Conservation (phyloP, 2,888 invertebrate genomes). For the Xanthostigma xanthostigma region DNA sequence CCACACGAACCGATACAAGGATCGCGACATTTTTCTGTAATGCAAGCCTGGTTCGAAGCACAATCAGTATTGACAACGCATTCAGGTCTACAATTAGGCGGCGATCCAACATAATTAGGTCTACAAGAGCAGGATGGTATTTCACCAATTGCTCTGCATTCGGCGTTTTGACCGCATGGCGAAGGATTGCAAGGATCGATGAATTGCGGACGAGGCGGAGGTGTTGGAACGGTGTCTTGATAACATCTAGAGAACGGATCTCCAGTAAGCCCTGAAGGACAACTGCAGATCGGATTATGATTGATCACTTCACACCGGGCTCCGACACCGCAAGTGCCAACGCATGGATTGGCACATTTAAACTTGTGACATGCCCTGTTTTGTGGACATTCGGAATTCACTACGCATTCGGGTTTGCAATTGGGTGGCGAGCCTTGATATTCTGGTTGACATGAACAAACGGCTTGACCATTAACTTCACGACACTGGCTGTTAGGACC, state of each 20-base stretch:
- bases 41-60: constrained; percentile 47
- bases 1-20: constrained; percentile 60
- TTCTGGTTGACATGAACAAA: constrained; percentile 56
- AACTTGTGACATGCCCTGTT: constrained; percentile 60
- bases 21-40: constrained; percentile 54
- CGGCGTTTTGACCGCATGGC: constrained; percentile 47
- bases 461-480: constrained; percentile 47
- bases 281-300: constrained; percentile 63
- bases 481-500: constrained; percentile 61
- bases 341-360: constrained; percentile 59
- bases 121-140: constrained; percentile 55
- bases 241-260: constrained; percentile 63
- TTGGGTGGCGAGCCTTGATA: constrained; percentile 58
- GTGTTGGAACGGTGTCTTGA: constrained; percentile 23
- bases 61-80: constrained; percentile 57
- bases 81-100: constrained; percentile 63
- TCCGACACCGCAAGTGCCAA: constrained; percentile 56
- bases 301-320: constrained; percentile 59
- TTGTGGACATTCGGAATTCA: constrained; percentile 57
- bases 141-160: constrained; percentile 39
- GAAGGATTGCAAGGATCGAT: constrained; percentile 42
- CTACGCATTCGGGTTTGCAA: constrained; percentile 63
- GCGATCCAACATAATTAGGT: constrained; percentile 51
- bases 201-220: constrained; percentile 23
- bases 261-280: constrained; percentile 48